Conservation (phyloP, 2,888 invertebrate species). For the Drosophila kuntzei region DNA sequence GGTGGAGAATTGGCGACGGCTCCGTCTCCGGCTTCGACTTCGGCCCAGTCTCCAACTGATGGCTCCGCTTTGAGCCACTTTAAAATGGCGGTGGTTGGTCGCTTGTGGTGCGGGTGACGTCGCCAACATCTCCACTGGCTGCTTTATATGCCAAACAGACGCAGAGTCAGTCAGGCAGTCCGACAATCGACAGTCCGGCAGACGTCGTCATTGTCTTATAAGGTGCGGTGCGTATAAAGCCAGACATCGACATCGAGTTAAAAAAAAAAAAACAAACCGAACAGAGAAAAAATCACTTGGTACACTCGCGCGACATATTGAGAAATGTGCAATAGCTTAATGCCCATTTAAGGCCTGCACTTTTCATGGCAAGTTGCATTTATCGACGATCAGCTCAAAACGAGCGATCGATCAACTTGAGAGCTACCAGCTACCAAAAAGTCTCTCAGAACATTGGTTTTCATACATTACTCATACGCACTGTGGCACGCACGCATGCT, state of each 20-base stretch:
- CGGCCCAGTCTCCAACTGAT: constrained; percentile 16
- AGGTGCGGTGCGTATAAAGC: constrained; percentile 81
- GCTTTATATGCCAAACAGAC: constrained; percentile 73
- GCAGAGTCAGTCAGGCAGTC: constrained; percentile 38
- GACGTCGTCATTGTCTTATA: constrained; percentile 75
- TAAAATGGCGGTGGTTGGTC: constrained; percentile 61
- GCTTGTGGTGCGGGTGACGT: constrained; percentile 66
- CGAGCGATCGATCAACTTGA: constrained; percentile 65
- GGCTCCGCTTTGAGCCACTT: constrained; percentile 39
- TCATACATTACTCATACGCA: constrained; percentile 53
- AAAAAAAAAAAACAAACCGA: constrained; percentile 16
- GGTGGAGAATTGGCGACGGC: constrained; percentile 31
- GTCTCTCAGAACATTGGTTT: constrained; percentile 6
- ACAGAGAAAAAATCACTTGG: constrained; percentile 74
- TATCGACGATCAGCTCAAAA: constrained; percentile 80
- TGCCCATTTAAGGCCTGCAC: constrained; percentile 84
- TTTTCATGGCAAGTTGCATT: constrained; percentile 85
- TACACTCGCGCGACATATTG: constrained; percentile 84
- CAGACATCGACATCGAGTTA: constrained; percentile 53
- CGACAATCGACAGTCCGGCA: constrained; percentile 47
- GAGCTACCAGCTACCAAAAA: constrained; percentile 50
- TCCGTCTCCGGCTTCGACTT: neutral
- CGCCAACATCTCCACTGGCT: constrained; percentile 32
- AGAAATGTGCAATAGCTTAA: constrained; percentile 85
- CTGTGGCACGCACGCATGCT: constrained; percentile 61